Evolutionary conservation across 2,888 invertebrate species (phyloP), one percentile per base, ranked within the genome.

Genomic region (Tetranychus piercei): DNA sequence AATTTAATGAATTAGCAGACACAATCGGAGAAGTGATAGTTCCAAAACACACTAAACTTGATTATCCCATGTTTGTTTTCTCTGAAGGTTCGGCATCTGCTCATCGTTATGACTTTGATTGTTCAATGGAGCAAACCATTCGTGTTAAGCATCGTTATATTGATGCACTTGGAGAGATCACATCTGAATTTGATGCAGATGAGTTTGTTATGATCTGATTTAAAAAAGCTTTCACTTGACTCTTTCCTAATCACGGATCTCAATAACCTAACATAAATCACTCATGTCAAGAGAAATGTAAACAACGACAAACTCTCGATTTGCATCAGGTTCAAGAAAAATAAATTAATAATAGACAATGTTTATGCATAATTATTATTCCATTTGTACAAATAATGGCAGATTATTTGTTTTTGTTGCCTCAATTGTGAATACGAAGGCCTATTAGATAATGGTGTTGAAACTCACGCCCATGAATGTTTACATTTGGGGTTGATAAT

Each of bases 31-130:
- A 87, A 86, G 85, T 85, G 79, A 82, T 86, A 78, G 83, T 85
- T 79, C 87, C 86, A n/a, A 80, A 80, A 4, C 80, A 80, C 70
- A 81, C 81, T 75, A 80, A 80, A 69, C 85, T 84, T 77, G 88
- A 89, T 80, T 92, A 92, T 83, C 92, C 92, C 45, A 88, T 92
- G 85, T 92, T 92, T 84, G 88, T 88, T 77, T 87, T 92, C 80
- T 87, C 88, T 78, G 87, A 89, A 55, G 69, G 69, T 6, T 69
- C 69, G 6, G 20, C 69, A 20, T 23, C 20, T 20, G 34, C 4
- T 22, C 20, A 69, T 20, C n/a, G 69, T 11, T 23, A 20, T 69
- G 69, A 69, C 23, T 69, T 20, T 7, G 69, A 44, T 44, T n/a
- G 34, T 45, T n/a, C n/a, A 45, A 34, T 20, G 7, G 76, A 76